Conservation (phyloP, 2,888 invertebrate genomes). For the Agrotis ipsilon region DNA sequence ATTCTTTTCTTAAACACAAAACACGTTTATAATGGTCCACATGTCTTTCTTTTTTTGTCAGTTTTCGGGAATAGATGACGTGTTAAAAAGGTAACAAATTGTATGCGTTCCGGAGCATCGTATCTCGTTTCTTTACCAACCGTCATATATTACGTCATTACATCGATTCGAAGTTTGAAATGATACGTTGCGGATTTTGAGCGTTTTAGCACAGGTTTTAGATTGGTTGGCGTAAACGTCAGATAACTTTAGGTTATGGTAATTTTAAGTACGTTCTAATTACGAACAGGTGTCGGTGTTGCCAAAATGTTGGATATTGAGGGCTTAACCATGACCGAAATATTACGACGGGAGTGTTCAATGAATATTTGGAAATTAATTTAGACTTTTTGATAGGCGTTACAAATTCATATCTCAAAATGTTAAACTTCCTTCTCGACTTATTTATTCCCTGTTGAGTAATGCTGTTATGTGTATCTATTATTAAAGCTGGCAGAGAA, state of each 20-base stretch:
- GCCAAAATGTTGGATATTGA: slow-evolving; percentile 45
- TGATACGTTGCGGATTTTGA: slow-evolving; percentile 57
- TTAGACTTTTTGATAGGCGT: slow-evolving; percentile 24
- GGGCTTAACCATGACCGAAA: slow-evolving; percentile 45
- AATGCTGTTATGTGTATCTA: background rate
- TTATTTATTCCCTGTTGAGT: background rate
- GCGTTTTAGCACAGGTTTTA: no score
- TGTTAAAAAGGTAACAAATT: slow-evolving; percentile 90
- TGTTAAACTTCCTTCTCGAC: background rate
- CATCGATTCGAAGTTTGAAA: slow-evolving; percentile 59
- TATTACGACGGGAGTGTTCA: slow-evolving; percentile 25
- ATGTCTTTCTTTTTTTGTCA: slow-evolving; percentile 81
- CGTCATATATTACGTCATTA: slow-evolving; percentile 79
- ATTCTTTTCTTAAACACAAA: slow-evolving; percentile 82
- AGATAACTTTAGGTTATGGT: slow-evolving; percentile 16
- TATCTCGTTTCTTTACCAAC: slow-evolving; percentile 79
- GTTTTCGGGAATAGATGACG: slow-evolving; percentile 88
- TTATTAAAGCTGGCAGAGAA: background rate
- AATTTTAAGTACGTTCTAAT: slow-evolving; percentile 60
- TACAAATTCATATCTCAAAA: background rate
- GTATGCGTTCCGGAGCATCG: slow-evolving; percentile 69
- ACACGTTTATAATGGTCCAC: slow-evolving; percentile 87
- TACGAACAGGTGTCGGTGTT: slow-evolving; percentile 63
- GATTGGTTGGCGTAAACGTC: slow-evolving; percentile 55
- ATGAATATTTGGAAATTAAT: slow-evolving; percentile 5